Conservation (phyloP, 2,888 invertebrate genomes). For the Leptarthrus brevirostris region DNA sequence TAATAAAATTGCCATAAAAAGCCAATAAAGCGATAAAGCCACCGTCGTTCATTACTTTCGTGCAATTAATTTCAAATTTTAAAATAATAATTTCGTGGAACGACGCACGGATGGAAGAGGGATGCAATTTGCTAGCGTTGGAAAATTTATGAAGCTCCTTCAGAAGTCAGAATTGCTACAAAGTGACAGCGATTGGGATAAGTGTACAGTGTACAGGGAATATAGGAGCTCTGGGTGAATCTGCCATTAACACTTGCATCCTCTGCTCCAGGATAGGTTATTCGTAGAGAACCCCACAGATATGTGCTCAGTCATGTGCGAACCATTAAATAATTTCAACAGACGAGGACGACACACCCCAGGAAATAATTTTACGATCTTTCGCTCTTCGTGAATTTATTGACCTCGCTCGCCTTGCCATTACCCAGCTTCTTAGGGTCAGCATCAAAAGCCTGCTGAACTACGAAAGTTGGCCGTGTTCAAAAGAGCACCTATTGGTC, state of each 20-base stretch:
- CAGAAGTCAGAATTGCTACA: constrained; percentile 30
- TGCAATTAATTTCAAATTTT: constrained; percentile 54
- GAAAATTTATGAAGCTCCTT: constrained; percentile 44
- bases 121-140: constrained; percentile 30
- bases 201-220: not conserved
- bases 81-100: constrained; percentile 48
- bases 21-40: constrained; percentile 40
- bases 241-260: constrained; percentile 41
- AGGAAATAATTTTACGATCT: constrained; percentile 51
- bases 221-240: constrained; percentile 13
- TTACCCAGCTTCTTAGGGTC: not conserved
- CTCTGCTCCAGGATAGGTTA: not conserved
- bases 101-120: not conserved
- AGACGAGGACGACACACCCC: constrained; percentile 38
- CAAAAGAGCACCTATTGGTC: constrained; percentile 1
- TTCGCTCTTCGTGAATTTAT: constrained; percentile 41
- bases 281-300: not conserved
- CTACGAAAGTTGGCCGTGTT: no score
- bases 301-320: constrained; percentile 53
- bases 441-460: no score
- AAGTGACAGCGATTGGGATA: constrained; percentile 43
- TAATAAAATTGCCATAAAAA: constrained; percentile 46
- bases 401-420: constrained; percentile 21
- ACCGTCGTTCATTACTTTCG: constrained; percentile 51
- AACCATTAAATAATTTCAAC: constrained; percentile 53